phyloP scores from a whole-genome alignment of 2,888 invertebrate genomes.

The Phyllotreta striolata region DNA sequence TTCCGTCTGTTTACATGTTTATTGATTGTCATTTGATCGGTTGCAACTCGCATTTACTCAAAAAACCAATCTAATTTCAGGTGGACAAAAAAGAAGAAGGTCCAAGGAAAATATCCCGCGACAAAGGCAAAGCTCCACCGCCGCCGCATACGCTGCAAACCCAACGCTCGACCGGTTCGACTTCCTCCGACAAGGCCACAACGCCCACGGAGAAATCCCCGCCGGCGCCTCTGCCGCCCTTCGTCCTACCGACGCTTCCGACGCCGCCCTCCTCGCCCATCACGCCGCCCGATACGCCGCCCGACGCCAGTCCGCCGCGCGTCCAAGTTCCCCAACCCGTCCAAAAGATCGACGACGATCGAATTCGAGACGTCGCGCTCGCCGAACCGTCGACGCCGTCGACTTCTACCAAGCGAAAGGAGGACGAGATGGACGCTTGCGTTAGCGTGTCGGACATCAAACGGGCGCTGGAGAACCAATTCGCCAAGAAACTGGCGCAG shows the following conservation, averaged over 20 bases:
- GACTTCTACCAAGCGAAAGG: neutral
- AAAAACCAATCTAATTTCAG: slow-evolving; percentile 58
- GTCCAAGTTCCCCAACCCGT: slow-evolving; percentile 10
- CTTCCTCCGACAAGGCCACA: slow-evolving; percentile 31
- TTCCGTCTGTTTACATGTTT: too few relatives aligned
- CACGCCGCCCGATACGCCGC: slow-evolving; percentile 57
- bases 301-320: slow-evolving; percentile 39
- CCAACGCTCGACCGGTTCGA: slow-evolving; percentile 46
- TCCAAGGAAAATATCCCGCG: slow-evolving; percentile 67
- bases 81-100: slow-evolving; percentile 72
- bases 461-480: slow-evolving; percentile 47
- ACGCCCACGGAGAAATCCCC: slow-evolving; percentile 30
- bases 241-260: slow-evolving; percentile 33
- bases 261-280: slow-evolving; percentile 57
- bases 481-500: slow-evolving; percentile 44
- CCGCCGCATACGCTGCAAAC: slow-evolving; percentile 62
- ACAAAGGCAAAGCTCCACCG: slow-evolving; percentile 53
- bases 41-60: neutral
- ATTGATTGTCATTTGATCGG: neutral
- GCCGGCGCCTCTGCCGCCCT: slow-evolving; percentile 44
- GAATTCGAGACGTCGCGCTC: slow-evolving; percentile 6
- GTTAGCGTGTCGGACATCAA: slow-evolving; percentile 48
- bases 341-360: slow-evolving; percentile 1
- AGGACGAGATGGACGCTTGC: slow-evolving; percentile 45
- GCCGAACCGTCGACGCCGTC: slow-evolving; percentile 27